Conservation (phyloP, 2,113 vertebrate genomes). For the Brachionichthys hirsutus region DNA sequence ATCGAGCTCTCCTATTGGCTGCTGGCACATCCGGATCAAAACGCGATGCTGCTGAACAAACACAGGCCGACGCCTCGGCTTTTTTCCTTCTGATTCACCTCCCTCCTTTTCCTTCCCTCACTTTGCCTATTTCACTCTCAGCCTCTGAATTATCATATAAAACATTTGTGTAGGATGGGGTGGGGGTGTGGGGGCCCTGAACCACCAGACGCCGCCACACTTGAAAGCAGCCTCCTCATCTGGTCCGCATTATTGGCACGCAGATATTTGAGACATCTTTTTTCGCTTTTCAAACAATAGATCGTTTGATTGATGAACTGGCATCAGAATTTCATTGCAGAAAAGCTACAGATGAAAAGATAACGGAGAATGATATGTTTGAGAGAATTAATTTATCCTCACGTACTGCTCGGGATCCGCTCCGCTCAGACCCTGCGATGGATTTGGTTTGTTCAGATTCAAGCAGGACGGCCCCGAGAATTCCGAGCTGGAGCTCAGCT, state of each 20-base stretch:
- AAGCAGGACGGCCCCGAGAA: background rate
- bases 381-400: constrained; percentile 54
- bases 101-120: background rate
- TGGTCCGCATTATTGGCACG: constrained; percentile 81
- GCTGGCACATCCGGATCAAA: too few relatives aligned
- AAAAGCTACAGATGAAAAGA: constrained; percentile 80
- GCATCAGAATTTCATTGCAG: constrained; percentile 82
- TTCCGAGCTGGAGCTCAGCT: too few relatives aligned
- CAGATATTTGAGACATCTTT: constrained; percentile 83
- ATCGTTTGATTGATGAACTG: constrained; percentile 83
- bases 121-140: background rate
- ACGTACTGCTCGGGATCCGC: constrained; percentile 21
- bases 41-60: too few relatives aligned
- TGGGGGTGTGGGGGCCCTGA: constrained; percentile 8
- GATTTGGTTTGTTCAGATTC: constrained; percentile 11
- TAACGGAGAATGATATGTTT: constrained; percentile 70
- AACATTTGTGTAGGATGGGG: constrained; percentile 17
- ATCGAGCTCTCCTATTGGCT: too few relatives aligned
- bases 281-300: constrained; percentile 85
- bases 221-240: constrained; percentile 78
- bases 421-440: background rate
- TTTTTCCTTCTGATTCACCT: background rate
- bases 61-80: background rate
- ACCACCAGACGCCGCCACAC: constrained; percentile 65
- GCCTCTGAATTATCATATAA: constrained; percentile 40